Base-by-base conservation (phyloP, 2,113 vertebrate species). In the Colaptes auratus region DNA sequence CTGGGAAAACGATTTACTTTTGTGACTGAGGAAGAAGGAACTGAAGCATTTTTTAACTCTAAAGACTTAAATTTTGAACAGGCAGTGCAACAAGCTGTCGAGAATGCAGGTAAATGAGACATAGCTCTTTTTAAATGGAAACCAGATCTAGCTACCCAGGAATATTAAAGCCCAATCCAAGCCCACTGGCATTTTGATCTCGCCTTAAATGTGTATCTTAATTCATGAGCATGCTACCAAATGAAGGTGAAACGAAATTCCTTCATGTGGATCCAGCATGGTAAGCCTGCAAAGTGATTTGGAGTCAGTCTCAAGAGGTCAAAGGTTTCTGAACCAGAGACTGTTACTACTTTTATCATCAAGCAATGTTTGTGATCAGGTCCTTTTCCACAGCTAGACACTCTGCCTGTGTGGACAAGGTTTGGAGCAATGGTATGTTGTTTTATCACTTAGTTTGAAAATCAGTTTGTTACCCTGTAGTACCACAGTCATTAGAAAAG, bases 1-100 rank as follows among this genome's bases (percentile, higher is more conserved):
- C 60, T 98, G 86, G 98, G 98, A 28, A 98, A 98, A 48, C 96
- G 98, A 8, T 97, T 98, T 75, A 98, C 98, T 35, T 99, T 98
- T 96, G 96, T 98, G 83, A 98, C 97, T 23, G 97, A 98, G 60
- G 97, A 98, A 77, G 98, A 98, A 82, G 98, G 98, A 78, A 77
- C 98, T 27, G 88, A 97, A 71, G 88, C 94, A 21, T 98, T 99
- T 95, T 98, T 98, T 81, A 98, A 96, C 31, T 98, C 98, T 10
- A 98, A 98, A 96, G 93, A 98, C 83, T 67, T 98, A 84, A 96
- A 98, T 90, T 98, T 99, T 95, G 98, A 98, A 70, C 97, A 97
- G 79, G 98, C 98, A 7, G 98, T 99, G 8, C 98, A 98, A 91
- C 94, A 93, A 77, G 96, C 97, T 10, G 92, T 98, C 17, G 66